Conservation (phyloP, 1,140 invertebrate genomes). For the Matsumurasca onukii region DNA sequence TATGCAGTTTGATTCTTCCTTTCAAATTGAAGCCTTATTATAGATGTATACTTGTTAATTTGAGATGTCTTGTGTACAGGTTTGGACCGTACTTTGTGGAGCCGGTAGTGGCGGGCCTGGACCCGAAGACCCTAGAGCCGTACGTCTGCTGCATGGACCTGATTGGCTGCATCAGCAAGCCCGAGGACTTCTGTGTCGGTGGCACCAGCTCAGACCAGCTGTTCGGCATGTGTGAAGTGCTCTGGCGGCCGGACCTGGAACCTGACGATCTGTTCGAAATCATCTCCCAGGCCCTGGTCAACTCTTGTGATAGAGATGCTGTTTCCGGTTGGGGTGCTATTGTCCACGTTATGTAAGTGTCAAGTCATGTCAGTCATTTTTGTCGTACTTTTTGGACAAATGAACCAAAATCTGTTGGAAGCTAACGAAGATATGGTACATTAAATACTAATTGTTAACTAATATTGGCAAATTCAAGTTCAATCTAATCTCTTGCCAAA, state of each 20-base stretch:
- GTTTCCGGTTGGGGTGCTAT: conserved; percentile 97
- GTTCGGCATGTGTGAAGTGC: conserved; percentile 97
- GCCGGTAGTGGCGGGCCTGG: conserved; percentile 92
- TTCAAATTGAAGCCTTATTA: too few relatives aligned
- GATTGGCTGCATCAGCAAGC: conserved; percentile 77
- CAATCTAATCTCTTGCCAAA: too few relatives aligned
- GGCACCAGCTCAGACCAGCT: conserved; percentile 93
- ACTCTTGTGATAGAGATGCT: conserved; percentile 95
- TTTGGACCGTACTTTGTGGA: conserved; percentile 99
- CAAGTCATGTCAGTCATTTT: too few relatives aligned
- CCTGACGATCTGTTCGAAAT: conserved; percentile 97
- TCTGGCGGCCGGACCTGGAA: conserved; percentile 87
- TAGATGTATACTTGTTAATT: too few relatives aligned
- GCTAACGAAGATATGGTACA: conserved; percentile 16
- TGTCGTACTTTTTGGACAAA: conserved; percentile 11
- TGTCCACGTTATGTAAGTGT: conserved; percentile 89
- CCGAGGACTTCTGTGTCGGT: conserved; percentile 94
- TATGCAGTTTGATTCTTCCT: too few relatives aligned
- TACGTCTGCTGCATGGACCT: conserved; percentile 94
- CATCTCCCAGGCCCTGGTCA: conserved; percentile 94
- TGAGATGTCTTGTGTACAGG: too few relatives aligned
- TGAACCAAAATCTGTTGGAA: conserved; percentile 24
- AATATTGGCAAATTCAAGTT: too few relatives aligned
- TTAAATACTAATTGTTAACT: conserved; percentile 33
- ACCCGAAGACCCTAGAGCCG: conserved; percentile 84